phyloP scores from a whole-genome alignment of 53 echinoderm and acorn worm species.

The Mesocentrotus franciscanus region DNA sequence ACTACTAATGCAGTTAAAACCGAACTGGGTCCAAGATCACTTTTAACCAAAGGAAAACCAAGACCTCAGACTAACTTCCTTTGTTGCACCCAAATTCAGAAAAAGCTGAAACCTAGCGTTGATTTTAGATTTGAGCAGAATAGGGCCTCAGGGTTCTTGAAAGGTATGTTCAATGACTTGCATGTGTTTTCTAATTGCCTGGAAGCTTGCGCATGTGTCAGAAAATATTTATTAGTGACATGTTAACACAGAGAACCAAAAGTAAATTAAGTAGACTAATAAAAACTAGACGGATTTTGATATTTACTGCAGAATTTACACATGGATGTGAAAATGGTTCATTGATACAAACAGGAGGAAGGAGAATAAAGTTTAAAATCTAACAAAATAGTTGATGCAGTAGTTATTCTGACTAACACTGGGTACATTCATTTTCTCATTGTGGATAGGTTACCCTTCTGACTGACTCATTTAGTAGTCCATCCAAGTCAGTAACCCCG shows the following conservation, averaged over 20 bases:
- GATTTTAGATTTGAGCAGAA: no score
- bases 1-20: no score
- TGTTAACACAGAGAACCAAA: neutral
- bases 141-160: neutral
- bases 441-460: constrained; percentile 74
- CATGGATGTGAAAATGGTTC: neutral
- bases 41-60: no score
- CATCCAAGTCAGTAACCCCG: constrained; percentile 31
- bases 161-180: neutral
- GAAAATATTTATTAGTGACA: neutral
- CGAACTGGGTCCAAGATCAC: no score
- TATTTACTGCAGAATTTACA: neutral
- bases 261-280: neutral
- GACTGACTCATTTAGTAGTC: constrained; percentile 72
- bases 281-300: neutral
- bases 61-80: no score
- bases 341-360: no score
- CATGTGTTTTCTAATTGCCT: neutral
- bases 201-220: neutral
- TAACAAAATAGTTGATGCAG: no score
- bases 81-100: no score
- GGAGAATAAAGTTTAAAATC: no score
- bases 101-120: no score
- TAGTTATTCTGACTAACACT: no score
- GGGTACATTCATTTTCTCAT: neutral